Conservation (phyloP, 1,140 invertebrate genomes). For the Notospermus geniculatus region DNA sequence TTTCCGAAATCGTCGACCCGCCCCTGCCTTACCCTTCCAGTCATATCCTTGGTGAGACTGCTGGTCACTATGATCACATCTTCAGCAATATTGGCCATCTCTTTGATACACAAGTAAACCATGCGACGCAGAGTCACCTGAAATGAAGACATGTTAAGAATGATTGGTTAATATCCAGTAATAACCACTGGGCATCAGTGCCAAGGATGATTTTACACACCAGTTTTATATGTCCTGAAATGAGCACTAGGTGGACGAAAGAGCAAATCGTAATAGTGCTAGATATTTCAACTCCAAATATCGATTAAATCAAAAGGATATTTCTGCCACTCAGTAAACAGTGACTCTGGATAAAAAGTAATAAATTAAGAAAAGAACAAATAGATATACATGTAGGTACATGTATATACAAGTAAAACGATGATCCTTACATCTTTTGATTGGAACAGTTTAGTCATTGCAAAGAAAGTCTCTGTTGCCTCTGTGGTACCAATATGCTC, state of each 20-base stretch:
- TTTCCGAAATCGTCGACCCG: too few species aligned
- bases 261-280: too few species aligned
- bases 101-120: constrained; percentile 97
- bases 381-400: too few species aligned
- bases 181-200: neutral
- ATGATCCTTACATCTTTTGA: constrained; percentile 77
- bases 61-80: constrained; percentile 98
- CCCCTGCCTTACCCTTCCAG: constrained; percentile 66
- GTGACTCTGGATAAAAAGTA: too few species aligned
- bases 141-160: constrained; percentile 5
- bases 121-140: constrained; percentile 77
- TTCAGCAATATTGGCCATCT: constrained; percentile 89
- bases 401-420: too few species aligned
- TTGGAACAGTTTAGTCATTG: constrained; percentile 98
- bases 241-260: too few species aligned
- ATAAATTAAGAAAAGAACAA: too few species aligned
- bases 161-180: neutral
- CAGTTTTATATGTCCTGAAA: too few species aligned
- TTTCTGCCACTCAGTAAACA: too few species aligned
- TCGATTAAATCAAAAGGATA: too few species aligned
- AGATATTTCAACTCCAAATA: too few species aligned
- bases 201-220: neutral
- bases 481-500: constrained; percentile 88
- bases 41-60: constrained; percentile 99
- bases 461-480: constrained; percentile 98